Base-by-base conservation (phyloP, 1,140 invertebrate genomes). In the Lysiphlebus fabarum region DNA sequence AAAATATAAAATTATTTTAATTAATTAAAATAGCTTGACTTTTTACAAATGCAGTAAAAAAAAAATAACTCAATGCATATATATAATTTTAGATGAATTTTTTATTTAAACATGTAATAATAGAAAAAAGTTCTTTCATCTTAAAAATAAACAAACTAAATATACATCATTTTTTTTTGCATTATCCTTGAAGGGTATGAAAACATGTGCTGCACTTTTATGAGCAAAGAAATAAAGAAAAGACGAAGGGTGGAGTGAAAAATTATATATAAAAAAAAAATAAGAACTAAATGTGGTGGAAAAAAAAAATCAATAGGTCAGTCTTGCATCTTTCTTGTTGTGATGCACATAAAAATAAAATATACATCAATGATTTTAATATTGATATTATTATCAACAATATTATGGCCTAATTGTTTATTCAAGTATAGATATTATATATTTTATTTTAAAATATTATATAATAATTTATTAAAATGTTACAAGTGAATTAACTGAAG, bases 351-450 rank as follows among this genome's bases (percentile, higher is more conserved):
- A 56, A 34, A 9, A 37, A 6, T 26, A 41, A 49, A 42, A 44
- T 57, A 59, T 56, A 65, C 62, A 66, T 63, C 54, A 26, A 40
- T 45, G 33, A 9, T 9, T 45, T 38, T 12, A 40, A 41, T 43
- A 26, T 26, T 37, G 43, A 42, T 51, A 59, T 44, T n/a, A 65
- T 65, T 66, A 63, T 61, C 65, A 60, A 71, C 67, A 71, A 68
- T 72, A 71, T 74, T 71, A 62, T 70, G 75, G 70, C 72, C 74
- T 69, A 77, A 70, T 77, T 73, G 64, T 68, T 72, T 66, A 72
- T 65, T 69, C 68, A 70, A 68, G 67, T 63, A n/a, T n/a, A 63
- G 64, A 68, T 73, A 62, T 64, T 56, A 66, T 64, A 66, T 64
- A 53, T 49, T 38, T 7, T 49, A 55, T 41, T 49, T 40, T 58